phyloP scores from a whole-genome alignment of 2,797 vertebrate genomes.

The Danio tinwini region DNA sequence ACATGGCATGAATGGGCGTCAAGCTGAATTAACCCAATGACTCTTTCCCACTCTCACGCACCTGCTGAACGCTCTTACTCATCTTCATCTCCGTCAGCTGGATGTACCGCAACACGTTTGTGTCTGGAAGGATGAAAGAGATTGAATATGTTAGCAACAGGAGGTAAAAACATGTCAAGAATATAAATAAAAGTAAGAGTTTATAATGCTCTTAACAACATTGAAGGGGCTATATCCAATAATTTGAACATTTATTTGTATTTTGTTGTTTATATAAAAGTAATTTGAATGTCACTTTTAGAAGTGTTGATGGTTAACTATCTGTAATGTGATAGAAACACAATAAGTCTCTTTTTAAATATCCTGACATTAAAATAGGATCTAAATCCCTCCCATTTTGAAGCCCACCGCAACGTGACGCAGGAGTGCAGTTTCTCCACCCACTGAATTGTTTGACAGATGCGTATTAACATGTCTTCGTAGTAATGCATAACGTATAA shows the following conservation, averaged over 20 bases:
- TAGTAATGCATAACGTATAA: no score
- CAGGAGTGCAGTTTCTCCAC: no score
- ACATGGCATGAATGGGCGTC: slow-evolving; percentile 35
- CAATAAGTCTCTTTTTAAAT: no score
- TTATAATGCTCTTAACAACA: not conserved
- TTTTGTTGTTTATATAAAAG: not conserved
- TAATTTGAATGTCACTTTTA: no score
- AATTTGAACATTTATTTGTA: not conserved
- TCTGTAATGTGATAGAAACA: no score
- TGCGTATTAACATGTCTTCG: no score
- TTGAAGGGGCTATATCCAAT: not conserved
- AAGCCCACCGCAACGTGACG: no score
- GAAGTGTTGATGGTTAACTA: no score
- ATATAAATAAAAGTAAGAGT: not conserved
- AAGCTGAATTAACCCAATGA: slow-evolving; percentile 73
- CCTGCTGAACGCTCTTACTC: slow-evolving; percentile 83
- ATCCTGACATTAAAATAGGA: no score
- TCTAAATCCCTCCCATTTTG: no score
- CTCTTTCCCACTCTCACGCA: slow-evolving; percentile 82
- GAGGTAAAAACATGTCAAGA: not conserved
- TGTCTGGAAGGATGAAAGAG: slow-evolving; percentile 76
- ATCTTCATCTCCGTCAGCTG: slow-evolving; percentile 96
- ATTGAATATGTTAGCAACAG: no score
- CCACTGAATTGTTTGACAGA: no score
- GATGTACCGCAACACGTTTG: slow-evolving; percentile 93